A percentile compares a stretch with the other conserved stretches of the same genome.
phyloP scores from a whole-genome alignment of 2,888 invertebrate genomes.

The Lymantria monacha region DNA sequence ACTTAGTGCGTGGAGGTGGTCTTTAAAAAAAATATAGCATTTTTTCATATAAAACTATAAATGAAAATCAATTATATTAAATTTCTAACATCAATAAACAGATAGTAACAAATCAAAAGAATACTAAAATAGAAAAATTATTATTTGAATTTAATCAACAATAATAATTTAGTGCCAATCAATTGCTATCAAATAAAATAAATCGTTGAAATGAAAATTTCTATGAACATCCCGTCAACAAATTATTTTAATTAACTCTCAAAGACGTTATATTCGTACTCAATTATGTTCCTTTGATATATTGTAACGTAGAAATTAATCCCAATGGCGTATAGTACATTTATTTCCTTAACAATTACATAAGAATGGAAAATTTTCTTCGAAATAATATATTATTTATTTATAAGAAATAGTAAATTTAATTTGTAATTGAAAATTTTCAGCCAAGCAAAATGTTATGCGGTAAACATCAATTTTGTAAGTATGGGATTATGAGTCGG shows the following conservation, averaged over 20 bases:
- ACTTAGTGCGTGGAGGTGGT: too few relatives aligned
- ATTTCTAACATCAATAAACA: too few relatives aligned
- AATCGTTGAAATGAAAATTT: too few relatives aligned
- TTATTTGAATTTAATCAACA: too few relatives aligned
- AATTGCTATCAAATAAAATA: too few relatives aligned
- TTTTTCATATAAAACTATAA: too few relatives aligned
- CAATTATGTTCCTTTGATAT: not conserved
- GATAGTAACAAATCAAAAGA: too few relatives aligned
- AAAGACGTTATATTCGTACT: not conserved
- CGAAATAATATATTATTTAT: not conserved
- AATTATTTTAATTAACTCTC: not conserved
- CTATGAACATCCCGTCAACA: too few relatives aligned
- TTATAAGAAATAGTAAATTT: not conserved
- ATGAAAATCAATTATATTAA: too few relatives aligned
- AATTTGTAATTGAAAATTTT: not conserved
- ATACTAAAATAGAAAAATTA: too few relatives aligned
- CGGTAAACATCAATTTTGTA: not conserved
- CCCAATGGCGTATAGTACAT: not conserved
- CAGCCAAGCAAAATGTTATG: not conserved
- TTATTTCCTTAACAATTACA: not conserved
- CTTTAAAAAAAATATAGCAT: too few relatives aligned
- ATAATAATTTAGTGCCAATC: too few relatives aligned
- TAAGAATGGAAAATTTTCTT: not conserved
- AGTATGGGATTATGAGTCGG: not conserved
- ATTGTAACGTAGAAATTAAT: not conserved